These are phyloP conservation scores for Beroe forskalii DNA, from an alignment of 37 sponge, comb jelly and placozoan species.

Conservation along the genomic window DNA sequence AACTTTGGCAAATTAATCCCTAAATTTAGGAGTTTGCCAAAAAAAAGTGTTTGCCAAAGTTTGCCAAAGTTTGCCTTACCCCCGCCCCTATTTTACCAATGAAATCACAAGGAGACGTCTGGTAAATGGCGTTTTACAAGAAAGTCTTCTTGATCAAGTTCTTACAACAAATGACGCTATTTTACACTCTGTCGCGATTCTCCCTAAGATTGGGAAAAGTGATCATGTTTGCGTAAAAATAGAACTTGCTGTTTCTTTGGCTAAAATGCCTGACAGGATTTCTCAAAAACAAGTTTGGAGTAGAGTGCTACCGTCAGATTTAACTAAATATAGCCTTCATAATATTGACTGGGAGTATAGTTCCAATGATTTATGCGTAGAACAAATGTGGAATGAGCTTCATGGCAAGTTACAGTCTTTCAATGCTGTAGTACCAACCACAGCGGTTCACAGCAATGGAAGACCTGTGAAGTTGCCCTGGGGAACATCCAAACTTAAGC, in stretches of 20 bases:
- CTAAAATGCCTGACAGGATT: not conserved
- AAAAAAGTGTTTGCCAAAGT: no score
- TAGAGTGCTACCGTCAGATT: not conserved
- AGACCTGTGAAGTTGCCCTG: no score
- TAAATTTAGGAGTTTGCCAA: no score
- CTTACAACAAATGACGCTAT: conserved; percentile 1
- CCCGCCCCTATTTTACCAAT: conserved; percentile 12
- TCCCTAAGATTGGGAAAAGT: not conserved
- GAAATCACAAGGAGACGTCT: conserved; percentile 2
- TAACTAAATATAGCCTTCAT: not conserved
- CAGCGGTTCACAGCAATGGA: no score
- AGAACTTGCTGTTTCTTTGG: not conserved
- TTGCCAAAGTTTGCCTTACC: no score
- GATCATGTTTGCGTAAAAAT: not conserved
- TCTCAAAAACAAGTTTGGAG: not conserved
- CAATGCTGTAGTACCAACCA: not conserved
- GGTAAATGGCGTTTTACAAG: no score
- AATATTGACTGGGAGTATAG: conserved; percentile 14
- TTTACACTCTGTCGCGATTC: not conserved
- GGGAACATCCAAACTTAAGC: not conserved
- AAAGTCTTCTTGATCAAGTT: conserved; percentile 2
- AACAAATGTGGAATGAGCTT: no score
- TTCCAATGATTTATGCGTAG: no score
- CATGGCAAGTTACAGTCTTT: not conserved
- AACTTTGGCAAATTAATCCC: no score